Evolutionary conservation across 2,113 vertebrate genomes (phyloP).

Genomic region (Cryptoleucopteryx plumbea): DNA sequence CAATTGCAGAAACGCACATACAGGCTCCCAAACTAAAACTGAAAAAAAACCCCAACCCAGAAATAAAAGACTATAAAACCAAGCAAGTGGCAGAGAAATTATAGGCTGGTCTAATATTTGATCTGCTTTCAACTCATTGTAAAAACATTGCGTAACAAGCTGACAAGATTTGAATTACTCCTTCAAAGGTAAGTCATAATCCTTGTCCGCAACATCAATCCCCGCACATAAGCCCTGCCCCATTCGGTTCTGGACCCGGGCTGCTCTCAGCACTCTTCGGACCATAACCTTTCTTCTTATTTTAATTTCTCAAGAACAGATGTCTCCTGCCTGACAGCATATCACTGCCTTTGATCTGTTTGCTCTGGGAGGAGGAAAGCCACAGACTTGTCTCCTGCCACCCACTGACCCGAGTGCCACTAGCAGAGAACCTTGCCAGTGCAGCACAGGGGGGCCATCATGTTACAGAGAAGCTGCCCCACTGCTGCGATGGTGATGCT

Average conservation of each 20-base stretch:
- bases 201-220: not conserved
- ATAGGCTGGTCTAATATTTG: not conserved
- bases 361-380: not conserved
- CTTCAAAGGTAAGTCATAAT: not conserved
- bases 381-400: not conserved
- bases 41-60: not conserved
- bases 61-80: not conserved
- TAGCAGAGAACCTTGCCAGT: not conserved
- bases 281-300: not conserved
- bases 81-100: not conserved
- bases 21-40: not conserved
- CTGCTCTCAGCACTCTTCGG: not conserved
- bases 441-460: accelerated
- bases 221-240: not conserved
- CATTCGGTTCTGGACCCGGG: not conserved
- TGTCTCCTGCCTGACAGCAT: not conserved
- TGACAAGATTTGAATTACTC: not conserved
- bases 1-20: not conserved
- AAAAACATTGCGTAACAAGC: not conserved
- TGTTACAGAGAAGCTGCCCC: not conserved
- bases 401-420: not conserved
- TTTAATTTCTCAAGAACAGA: not conserved
- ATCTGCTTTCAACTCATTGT: not conserved
- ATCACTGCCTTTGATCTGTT: not conserved
- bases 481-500: not conserved